Base-by-base conservation (phyloP, 2,888 invertebrate genomes). In the Schizaphis graminum region DNA sequence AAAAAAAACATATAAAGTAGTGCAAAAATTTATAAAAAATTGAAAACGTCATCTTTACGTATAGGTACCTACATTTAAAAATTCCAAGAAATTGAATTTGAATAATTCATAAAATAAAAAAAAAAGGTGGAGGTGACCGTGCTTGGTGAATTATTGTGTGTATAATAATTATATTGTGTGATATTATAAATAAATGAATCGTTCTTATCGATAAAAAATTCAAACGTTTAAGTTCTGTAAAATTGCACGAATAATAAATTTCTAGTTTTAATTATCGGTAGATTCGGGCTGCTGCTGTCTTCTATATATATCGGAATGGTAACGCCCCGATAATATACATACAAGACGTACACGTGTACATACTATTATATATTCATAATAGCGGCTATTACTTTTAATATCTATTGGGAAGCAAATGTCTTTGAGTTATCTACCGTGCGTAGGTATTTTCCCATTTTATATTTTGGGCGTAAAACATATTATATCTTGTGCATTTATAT, bases 401-500 rank as follows among this genome's bases (percentile, higher is more conserved):
- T 84, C 91, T 44, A 91, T 91, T 91, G 53, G 91, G 41, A 84
- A 41, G 67, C 49, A 53, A 49, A 41, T 91, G 84, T 91, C 56
- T 53, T 91, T 84, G 84, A 90, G 47, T 87, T 35, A 88, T 77
- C 67, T 24, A 47, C 41, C 77, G 91, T 16, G 91, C 53, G 91
- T 91, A 91, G 91, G 91, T 91, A 91, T 84, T 44, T 89, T 26
- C 21, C 28, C 53, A 28, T 91, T 28, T 77, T 84, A 89, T 89
- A 77, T 91, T 91, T 84, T 84, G 91, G 91, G 91, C 91, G 91
- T 91, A 77, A 91, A 77, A 41, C 61, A 67, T n/a, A 67, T 67
- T 67, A 67, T 67, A 21, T 16, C n/a, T 67, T 16, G 35, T 67
- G n/a, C 67, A 16, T 67, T 35, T 35, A 16, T 67, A 67, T 35